These are phyloP conservation scores for Nerophis lumbriciformis DNA, from an alignment of 2,113 vertebrate species.

Conservation along the genomic window DNA sequence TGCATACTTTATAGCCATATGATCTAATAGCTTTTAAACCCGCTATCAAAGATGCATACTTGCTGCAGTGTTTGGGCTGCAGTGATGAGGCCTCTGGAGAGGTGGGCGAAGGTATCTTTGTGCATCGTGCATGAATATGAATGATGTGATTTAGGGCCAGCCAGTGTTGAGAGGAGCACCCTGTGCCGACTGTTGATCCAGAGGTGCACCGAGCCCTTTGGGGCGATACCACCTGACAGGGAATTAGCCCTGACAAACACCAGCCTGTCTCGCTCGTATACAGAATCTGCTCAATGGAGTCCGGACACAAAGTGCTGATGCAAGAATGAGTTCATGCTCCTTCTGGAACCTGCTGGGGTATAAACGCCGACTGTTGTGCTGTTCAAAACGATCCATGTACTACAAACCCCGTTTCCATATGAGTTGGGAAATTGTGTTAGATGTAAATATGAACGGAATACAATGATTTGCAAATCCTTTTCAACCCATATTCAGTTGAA, in stretches of 20 bases:
- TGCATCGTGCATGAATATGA: conserved; percentile 25
- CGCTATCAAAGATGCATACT: conserved; percentile 59
- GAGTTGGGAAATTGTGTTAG: too few relatives aligned
- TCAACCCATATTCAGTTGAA: too few relatives aligned
- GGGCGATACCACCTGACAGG: conserved; percentile 33
- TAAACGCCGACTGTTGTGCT: too few relatives aligned
- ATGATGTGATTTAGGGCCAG: conserved; percentile 29
- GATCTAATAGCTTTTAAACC: conserved; percentile 58
- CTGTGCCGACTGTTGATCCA: conserved; percentile 37
- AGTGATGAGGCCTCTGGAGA: conserved; percentile 60
- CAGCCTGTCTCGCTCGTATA: conserved; percentile 21
- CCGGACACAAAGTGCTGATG: conserved; percentile 27
- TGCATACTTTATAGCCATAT: conserved; percentile 51
- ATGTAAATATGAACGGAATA: too few relatives aligned
- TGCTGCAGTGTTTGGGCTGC: conserved; percentile 51
- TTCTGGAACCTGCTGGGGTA: neutral
- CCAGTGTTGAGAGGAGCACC: conserved; percentile 14
- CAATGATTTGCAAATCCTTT: too few relatives aligned
- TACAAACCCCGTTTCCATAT: too few relatives aligned
- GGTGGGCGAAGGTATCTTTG: conserved; percentile 27
- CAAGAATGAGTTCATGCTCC: conserved; percentile 32
- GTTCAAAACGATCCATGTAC: too few relatives aligned
- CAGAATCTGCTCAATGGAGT: conserved; percentile 34
- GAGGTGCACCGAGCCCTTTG: conserved; percentile 17
- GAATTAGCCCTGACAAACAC: conserved; percentile 48